Evolutionary conservation across 2,888 invertebrate genomes (phyloP).

Genomic region (Pimpla rufipes): DNA sequence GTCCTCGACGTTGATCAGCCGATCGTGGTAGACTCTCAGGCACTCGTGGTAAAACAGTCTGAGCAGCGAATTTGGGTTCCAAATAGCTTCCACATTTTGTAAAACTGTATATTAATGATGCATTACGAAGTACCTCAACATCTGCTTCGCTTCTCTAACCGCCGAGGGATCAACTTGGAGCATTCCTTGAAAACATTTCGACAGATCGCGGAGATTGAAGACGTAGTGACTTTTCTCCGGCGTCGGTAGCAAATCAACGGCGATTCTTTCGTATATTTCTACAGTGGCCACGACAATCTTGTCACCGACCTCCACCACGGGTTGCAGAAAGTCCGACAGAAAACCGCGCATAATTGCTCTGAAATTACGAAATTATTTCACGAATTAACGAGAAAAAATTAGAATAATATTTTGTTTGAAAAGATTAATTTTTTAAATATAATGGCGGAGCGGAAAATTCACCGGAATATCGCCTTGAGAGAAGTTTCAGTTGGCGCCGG

Average conservation of each 20-base stretch:
- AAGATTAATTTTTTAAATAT: background rate
- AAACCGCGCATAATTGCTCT: slow-evolving; percentile 92
- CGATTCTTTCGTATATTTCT: slow-evolving; percentile 93
- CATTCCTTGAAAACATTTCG: slow-evolving; percentile 96
- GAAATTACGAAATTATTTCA: slow-evolving; percentile 57
- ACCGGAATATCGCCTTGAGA: slow-evolving; percentile 91
- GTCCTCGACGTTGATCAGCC: slow-evolving; percentile 93
- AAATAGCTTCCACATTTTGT: slow-evolving; percentile 10
- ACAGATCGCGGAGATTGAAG: slow-evolving; percentile 96
- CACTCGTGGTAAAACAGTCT: slow-evolving; percentile 97
- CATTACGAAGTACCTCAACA: slow-evolving; percentile 87
- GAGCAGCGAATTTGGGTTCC: slow-evolving; percentile 68
- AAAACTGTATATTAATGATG: background rate
- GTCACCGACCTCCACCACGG: slow-evolving; percentile 89
- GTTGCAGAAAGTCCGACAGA: slow-evolving; percentile 91
- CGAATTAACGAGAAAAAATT: slow-evolving; percentile 33
- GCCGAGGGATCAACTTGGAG: slow-evolving; percentile 92
- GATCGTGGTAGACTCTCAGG: slow-evolving; percentile 96
- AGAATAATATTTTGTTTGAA: background rate
- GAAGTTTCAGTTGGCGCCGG: slow-evolving; percentile 93
- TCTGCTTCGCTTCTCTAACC: slow-evolving; percentile 89
- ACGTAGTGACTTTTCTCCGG: slow-evolving; percentile 97
- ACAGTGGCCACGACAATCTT: slow-evolving; percentile 92
- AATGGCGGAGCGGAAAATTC: slow-evolving; percentile 17
- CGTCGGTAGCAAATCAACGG: slow-evolving; percentile 93